Percentiles rank a stretch among this genome's conserved stretches.
Conservation (phyloP, 2,113 vertebrate species). For the Myotis yumanensis region DNA sequence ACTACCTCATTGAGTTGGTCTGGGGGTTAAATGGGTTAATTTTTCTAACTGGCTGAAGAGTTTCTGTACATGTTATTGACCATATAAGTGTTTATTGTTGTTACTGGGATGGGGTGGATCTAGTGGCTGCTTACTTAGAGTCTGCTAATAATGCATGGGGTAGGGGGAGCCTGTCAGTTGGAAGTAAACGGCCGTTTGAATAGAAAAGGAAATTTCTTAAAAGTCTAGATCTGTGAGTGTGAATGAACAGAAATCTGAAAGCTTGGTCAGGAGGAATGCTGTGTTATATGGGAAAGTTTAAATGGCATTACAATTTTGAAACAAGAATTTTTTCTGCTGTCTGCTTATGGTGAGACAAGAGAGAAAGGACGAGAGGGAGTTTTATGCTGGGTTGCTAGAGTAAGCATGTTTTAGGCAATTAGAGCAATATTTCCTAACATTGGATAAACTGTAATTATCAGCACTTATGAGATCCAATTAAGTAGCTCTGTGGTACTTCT, state of each 20-base stretch:
- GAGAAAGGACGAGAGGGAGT: not conserved
- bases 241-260: not conserved
- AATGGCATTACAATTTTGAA: not conserved
- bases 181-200: not conserved
- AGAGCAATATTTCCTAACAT: constrained; percentile 13
- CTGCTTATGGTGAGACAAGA: not conserved
- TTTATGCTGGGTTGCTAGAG: not conserved
- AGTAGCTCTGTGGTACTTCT: not conserved
- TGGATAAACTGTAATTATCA: constrained; percentile 22
- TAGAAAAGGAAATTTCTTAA: not conserved
- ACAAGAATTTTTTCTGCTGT: not conserved
- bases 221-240: not conserved
- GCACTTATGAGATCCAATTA: not conserved
- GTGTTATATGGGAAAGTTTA: not conserved
- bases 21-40: not conserved
- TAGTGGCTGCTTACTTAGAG: not conserved
- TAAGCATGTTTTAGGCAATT: constrained; percentile 32
- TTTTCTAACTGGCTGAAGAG: not conserved
- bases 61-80: not conserved
- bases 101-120: not conserved
- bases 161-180: not conserved
- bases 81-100: not conserved
- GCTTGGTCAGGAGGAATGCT: not conserved
- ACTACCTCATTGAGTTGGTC: not conserved
- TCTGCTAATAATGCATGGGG: not conserved